phyloP scores from a whole-genome alignment of 1,140 invertebrate species.

The Trichonephila inaurata region DNA sequence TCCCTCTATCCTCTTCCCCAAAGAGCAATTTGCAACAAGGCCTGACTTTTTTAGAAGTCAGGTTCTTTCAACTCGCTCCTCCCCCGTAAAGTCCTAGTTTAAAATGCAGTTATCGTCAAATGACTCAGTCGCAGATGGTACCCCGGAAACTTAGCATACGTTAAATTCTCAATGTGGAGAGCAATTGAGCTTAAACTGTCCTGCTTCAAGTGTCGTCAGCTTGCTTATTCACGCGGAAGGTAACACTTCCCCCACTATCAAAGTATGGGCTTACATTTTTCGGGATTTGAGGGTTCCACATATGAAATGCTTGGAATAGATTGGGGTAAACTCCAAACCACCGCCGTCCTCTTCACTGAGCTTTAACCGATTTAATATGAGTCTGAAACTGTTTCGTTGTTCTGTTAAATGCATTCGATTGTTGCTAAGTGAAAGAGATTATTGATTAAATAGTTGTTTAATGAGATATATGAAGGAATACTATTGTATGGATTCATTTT shows the following conservation, averaged over 20 bases:
- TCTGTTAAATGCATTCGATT: no score
- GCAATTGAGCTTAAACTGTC: slow-evolving; percentile 59
- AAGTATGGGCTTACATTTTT: background rate
- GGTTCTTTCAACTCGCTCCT: slow-evolving; percentile 23
- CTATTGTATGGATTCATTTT: no score
- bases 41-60: slow-evolving; percentile 35
- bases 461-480: no score
- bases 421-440: no score
- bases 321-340: background rate
- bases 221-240: background rate
- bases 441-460: no score
- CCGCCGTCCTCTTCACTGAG: background rate
- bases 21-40: slow-evolving; percentile 13
- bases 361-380: no score
- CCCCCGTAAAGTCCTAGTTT: slow-evolving; percentile 40
- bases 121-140: slow-evolving; percentile 70
- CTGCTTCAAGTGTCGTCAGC: background rate
- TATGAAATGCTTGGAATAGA: background rate
- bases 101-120: slow-evolving; percentile 47
- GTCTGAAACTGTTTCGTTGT: no score
- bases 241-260: background rate
- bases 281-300: background rate
- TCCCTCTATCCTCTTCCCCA: background rate
- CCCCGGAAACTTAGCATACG: slow-evolving; percentile 58
- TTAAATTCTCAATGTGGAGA: slow-evolving; percentile 17